phyloP scores from a whole-genome alignment of 2,113 vertebrate species.

The Cyprinus carpio region DNA sequence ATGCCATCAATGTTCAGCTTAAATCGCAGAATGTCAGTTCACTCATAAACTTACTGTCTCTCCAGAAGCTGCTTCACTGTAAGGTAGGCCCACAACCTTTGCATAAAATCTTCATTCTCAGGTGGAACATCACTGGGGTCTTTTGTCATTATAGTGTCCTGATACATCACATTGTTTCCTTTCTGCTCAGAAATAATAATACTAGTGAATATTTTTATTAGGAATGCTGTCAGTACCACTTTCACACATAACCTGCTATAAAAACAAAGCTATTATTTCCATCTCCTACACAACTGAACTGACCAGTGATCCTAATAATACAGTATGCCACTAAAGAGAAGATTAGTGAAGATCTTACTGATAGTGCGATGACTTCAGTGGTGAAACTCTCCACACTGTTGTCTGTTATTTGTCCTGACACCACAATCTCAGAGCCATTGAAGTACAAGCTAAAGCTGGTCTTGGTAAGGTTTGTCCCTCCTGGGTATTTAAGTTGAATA shows the following conservation, averaged over 20 bases:
- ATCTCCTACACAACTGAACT: background rate
- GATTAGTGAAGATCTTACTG: slow-evolving; percentile 67
- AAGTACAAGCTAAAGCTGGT: slow-evolving; percentile 81
- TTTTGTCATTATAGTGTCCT: slow-evolving; percentile 23
- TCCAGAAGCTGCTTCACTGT: slow-evolving; percentile 92
- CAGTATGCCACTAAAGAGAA: background rate
- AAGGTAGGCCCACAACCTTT: slow-evolving; percentile 93
- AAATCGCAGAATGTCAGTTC: background rate
- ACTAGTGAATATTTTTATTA: background rate
- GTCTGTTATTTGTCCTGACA: slow-evolving; percentile 78
- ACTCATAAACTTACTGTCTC: slow-evolving; percentile 78
- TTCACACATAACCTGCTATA: background rate
- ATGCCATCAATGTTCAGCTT: background rate
- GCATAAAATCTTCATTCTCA: slow-evolving; percentile 79
- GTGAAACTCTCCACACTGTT: slow-evolving; percentile 71
- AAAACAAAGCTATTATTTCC: background rate
- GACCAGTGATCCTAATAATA: background rate
- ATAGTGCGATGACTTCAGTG: slow-evolving; percentile 72
- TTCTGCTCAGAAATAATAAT: slow-evolving; percentile 66
- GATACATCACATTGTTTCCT: slow-evolving; percentile 68
- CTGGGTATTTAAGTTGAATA: slow-evolving; percentile 73
- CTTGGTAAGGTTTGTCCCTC: slow-evolving; percentile 75
- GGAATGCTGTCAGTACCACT: background rate
- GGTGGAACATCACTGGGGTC: slow-evolving; percentile 29
- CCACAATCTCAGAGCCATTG: slow-evolving; percentile 85